Percentiles rank a stretch among this genome's conserved stretches.
Conservation (phyloP, 1,140 invertebrate species). For the Micrasema longulum region DNA sequence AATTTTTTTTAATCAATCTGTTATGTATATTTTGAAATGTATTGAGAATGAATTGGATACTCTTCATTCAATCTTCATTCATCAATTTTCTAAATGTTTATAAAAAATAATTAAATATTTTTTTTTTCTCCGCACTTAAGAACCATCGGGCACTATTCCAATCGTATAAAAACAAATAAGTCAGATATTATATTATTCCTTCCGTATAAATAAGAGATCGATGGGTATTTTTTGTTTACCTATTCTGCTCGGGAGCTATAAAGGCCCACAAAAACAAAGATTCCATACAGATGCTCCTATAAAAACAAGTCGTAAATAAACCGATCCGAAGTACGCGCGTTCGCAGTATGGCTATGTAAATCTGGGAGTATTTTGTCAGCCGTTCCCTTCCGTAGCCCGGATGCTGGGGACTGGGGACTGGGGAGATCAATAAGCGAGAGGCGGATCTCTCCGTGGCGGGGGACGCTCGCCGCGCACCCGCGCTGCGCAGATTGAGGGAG, state of each 20-base stretch:
- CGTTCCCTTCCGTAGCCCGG: slow-evolving; percentile 8
- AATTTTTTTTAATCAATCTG: no score
- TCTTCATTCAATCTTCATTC: no score
- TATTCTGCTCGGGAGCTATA: slow-evolving; percentile 21
- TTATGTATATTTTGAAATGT: no score
- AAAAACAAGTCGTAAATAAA: slow-evolving; percentile 21
- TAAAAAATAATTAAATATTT: no score
- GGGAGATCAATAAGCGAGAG: slow-evolving; percentile 11
- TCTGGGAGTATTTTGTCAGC: slow-evolving; percentile 14
- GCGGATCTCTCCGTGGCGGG: slow-evolving; percentile 9
- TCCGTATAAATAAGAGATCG: no score
- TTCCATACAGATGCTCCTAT: slow-evolving; percentile 20
- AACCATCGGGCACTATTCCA: no score
- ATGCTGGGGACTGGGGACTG: slow-evolving; percentile 23
- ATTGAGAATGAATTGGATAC: no score
- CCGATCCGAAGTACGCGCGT: slow-evolving; percentile 11
- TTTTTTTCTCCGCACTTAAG: no score
- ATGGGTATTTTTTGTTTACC: no score
- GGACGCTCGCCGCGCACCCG: neutral
- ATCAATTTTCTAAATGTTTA: no score
- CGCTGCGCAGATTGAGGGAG: slow-evolving; percentile 9
- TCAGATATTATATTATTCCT: neutral
- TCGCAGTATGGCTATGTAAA: slow-evolving; percentile 26
- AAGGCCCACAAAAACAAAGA: slow-evolving; percentile 17
- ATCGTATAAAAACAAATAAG: no score